Evolutionary conservation across 2,888 invertebrate species (phyloP), one percentile per base, ranked within the genome.

Genomic region (Cerastis leucographa): DNA sequence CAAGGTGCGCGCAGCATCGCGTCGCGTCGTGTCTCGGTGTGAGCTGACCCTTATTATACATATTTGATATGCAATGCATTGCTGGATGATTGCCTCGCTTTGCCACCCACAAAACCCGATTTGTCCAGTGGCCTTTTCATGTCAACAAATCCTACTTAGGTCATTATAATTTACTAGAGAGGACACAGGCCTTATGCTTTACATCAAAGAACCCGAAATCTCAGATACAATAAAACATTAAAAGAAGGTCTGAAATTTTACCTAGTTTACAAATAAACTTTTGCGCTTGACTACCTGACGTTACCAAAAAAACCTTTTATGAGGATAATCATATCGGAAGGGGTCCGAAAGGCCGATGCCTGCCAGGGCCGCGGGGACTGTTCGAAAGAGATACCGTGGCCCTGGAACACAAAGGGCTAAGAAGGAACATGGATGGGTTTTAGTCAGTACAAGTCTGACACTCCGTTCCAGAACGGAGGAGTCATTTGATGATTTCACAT

Each of bases 221-320:
- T 25, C 19, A 42, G 19, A 25, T 6, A 19, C 54, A n/a, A 19
- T 44, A 6, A 29, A 69, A 56, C 0, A 0, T 44, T 35, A 56
- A 70, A 73, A 68, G 11, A 19, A 12, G 22, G 8, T 29, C 51
- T 22, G 3, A 0, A 51, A 9, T 22, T 51, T 17, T 17, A 17
- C 25, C 44, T 17, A 9, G 22, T 22, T 22, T 22, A 71, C 29
- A 59, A 14, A 40, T 29, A 59, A 29, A 9, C 5, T 42, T 6
- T 9, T 22, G 35, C n/a, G 12, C n/a, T 35, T 35, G 29, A 64
- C 65, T 70, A 70, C 70, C 46, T 46, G 40, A 25, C 19, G 6
- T 22, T 25, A 71, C 35, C 3, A 42, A 80, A 64, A 11, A 69
- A 65, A 70, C 8, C 29, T 49, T 54, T n/a, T n/a, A n/a, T n/a